Base-by-base conservation (phyloP, 2,113 vertebrate genomes). In the Calonectris borealis region DNA sequence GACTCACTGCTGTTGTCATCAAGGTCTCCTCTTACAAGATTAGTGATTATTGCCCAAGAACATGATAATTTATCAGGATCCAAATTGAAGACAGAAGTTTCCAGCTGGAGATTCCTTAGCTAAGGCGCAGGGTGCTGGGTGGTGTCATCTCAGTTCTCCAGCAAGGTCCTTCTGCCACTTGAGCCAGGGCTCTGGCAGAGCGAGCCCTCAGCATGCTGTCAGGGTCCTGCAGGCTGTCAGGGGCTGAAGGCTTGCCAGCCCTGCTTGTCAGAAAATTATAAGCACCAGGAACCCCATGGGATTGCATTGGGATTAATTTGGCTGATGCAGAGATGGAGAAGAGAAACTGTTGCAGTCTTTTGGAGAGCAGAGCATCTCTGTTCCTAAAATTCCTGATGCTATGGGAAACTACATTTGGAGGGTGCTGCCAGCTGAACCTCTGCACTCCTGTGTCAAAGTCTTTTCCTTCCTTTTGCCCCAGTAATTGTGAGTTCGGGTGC, bases 181-280 rank as follows among this genome's bases (percentile, higher is more conserved):
- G 34, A 3, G 8, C 16, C 55, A 52, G 4, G 38, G 31, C 29
- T 73, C 1, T 73, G 42, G 65, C 9, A 13, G 36, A 29, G 46
- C 0, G 1, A 49, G 32, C 19, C 27, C 57, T 51, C n/a, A 9
- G 32, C 6, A 1, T 19, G 31, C 46, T 62, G 31, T 19, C 44
- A 42, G 66, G 58, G 57, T 60, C 52, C 62, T 71, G 49, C 7
- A 22, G 87, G 46, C 69, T 89, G 5, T 11, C n/a, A 29, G 72
- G 21, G 29, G 61, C 60, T 89, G 55, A 40, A 36, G 8, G 6
- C 24, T 11, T 5, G 2, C 61, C 61, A 93, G 73, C 65, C 31
- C 26, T 49, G 31, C 65, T 75, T 0, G 0, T 38, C 3, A 8
- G 60, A 21, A 57, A 44, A 11, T 8, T 5, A 0, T 5, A 13